Evolutionary conservation across 1,140 invertebrate species (phyloP).

Genomic region (Coptotermes formosanus): DNA sequence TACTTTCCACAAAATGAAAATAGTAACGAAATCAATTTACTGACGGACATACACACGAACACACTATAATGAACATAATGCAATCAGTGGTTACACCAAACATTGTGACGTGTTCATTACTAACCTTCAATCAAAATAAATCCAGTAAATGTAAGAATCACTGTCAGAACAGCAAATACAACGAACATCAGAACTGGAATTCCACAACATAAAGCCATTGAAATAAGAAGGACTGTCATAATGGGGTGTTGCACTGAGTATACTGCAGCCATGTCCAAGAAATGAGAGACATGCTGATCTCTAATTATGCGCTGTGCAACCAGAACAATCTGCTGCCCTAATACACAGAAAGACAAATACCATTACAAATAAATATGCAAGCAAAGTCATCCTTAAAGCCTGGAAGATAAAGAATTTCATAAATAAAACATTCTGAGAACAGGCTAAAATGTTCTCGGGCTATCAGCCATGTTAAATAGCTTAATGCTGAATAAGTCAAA

Average conservation of each 20-base stretch:
- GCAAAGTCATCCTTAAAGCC: neutral
- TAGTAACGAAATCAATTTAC: no score
- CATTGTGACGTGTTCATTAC: neutral
- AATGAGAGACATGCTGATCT: constrained; percentile 1
- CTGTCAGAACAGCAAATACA: constrained; percentile 28
- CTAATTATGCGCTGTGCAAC: neutral
- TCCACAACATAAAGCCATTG: constrained; percentile 29
- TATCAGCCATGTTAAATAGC: no score
- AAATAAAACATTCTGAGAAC: neutral
- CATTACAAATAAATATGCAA: neutral
- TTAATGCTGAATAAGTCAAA: no score
- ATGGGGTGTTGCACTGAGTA: constrained; percentile 31
- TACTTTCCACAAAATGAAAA: neutral
- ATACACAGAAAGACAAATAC: neutral
- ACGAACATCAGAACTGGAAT: constrained; percentile 35
- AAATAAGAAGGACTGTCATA: constrained; percentile 23
- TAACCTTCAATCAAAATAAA: constrained; percentile 34
- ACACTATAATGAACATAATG: no score
- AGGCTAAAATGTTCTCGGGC: neutral
- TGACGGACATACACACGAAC: no score
- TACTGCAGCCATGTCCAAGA: constrained; percentile 24
- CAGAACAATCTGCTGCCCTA: neutral
- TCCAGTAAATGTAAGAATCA: constrained; percentile 31
- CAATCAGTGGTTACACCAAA: no score
- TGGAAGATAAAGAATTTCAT: neutral